A percentile compares a stretch with the other conserved stretches of the same genome.
Conservation (phyloP, 2,113 vertebrate species). For the Porphyrio hochstetteri region DNA sequence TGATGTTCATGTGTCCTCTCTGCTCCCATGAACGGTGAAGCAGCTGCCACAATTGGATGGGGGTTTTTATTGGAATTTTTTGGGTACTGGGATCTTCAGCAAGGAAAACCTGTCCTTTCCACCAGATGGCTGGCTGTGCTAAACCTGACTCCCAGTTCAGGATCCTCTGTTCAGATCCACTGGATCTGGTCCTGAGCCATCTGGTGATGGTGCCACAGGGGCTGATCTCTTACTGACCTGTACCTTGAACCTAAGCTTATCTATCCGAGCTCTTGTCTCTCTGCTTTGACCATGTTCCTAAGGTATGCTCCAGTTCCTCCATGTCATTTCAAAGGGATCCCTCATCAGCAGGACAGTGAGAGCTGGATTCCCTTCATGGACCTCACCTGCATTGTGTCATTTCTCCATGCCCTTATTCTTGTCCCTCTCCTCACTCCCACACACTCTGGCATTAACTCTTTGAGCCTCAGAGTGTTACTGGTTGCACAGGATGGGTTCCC, state of each 20-base stretch:
- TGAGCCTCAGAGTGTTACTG: neutral
- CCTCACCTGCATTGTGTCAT: neutral
- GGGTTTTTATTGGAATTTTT: neutral
- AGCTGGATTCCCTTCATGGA: neutral
- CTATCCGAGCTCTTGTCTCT: neutral
- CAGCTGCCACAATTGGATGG: neutral
- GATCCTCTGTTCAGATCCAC: neutral
- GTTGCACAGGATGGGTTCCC: neutral
- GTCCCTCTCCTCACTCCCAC: accelerated
- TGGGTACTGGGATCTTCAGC: neutral
- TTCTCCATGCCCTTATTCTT: neutral
- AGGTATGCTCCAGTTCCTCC: neutral
- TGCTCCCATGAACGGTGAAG: neutral
- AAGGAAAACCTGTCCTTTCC: neutral
- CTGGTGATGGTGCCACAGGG: neutral
- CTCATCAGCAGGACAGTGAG: neutral
- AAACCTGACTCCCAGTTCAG: neutral
- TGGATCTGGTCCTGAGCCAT: neutral
- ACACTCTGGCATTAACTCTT: neutral
- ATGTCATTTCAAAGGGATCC: neutral
- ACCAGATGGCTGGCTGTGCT: neutral
- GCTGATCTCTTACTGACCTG: neutral
- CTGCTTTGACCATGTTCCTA: neutral
- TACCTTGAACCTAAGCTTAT: neutral
- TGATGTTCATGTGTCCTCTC: neutral